phyloP scores from a whole-genome alignment of 2,888 invertebrate species.

The Melolontha melolontha region DNA sequence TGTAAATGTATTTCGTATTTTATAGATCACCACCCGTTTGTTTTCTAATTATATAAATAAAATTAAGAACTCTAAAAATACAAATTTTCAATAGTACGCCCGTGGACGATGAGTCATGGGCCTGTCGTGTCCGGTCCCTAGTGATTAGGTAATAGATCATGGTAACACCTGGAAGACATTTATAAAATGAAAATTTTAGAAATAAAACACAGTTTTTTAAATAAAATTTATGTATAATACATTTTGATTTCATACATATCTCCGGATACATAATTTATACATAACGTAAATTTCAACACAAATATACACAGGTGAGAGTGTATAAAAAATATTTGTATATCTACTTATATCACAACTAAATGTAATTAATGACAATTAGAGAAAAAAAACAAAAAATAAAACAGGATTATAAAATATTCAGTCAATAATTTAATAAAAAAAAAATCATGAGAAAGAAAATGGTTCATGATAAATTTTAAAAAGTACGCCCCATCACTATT shows the following conservation, averaged over 20 bases:
- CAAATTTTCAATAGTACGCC: too few relatives aligned
- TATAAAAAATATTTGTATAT: constrained; percentile 33
- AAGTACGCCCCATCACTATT: constrained; percentile 79
- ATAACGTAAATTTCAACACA: constrained; percentile 29
- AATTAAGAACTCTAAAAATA: too few relatives aligned
- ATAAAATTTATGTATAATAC: constrained; percentile 33
- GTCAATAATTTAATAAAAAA: constrained; percentile 39
- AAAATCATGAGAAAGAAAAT: constrained; percentile 22
- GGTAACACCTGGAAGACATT: too few relatives aligned
- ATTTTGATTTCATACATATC: constrained; percentile 35
- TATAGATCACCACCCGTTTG: too few relatives aligned
- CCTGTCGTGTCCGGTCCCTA: too few relatives aligned
- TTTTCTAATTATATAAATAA: too few relatives aligned
- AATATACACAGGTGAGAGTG: constrained; percentile 7
- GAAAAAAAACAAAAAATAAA: constrained; percentile 7
- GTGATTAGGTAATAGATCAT: too few relatives aligned
- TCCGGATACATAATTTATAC: constrained; percentile 31
- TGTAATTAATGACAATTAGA: constrained; percentile 16
- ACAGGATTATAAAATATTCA: constrained; percentile 35
- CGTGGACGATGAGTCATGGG: too few relatives aligned
- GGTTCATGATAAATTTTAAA: constrained; percentile 68
- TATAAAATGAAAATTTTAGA: too few relatives aligned
- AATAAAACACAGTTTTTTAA: constrained; percentile 24
- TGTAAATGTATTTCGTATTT: too few relatives aligned
- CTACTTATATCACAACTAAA: constrained; percentile 39